Evolutionary conservation across 2,113 vertebrate species (phyloP), one percentile per base, ranked within the genome.

Genomic region (Aplodontia rufa): DNA sequence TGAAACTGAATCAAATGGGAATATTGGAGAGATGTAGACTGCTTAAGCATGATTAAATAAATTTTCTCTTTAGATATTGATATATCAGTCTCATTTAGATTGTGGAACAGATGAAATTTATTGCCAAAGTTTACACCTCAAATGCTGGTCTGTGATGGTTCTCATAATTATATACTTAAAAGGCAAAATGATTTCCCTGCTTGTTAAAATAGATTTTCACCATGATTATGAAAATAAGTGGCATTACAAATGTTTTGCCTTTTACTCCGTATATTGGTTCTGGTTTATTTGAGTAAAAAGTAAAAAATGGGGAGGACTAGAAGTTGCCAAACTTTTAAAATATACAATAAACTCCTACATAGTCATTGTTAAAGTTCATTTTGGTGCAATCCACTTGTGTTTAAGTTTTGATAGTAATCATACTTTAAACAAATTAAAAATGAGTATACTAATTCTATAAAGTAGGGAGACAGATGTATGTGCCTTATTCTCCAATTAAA

Each of bases 11-110:
- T 5, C 35, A 69, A 49, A 87, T 64, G 26, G 74, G 45, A 87
- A 30, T 9, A 37, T 19, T 79, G 17, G n/a, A 81, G 53, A 96
- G 42, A 5, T 47, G 20, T 40, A 28, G 62, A 60, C 60, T 93
- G 26, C 30, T 81, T 85, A 92, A 82, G 68, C 81, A 53, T 47
- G 83, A 79, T 87, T 90, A 53, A 94, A 68, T 69, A 60, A 60
- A 78, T 86, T 72, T 64, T 90, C 60, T 82, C 45, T 35, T 79
- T 78, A 87, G 17, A 72, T 37, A 74, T 89, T 53, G 88, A 37
- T 68, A n/a, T 86, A 53, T 40, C 20, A 68, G 42, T 89, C 4
- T 71, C 55, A 96, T 90, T 74, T 83, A 85, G 58, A 5, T 32
- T 35, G 92, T 64, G 7, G 6, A 75, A 12, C 49, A 68, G 16